Evolutionary conservation across 2,797 vertebrate genomes (phyloP), one percentile per base, ranked within the genome.

Genomic region (Lutjanus campechanus): DNA sequence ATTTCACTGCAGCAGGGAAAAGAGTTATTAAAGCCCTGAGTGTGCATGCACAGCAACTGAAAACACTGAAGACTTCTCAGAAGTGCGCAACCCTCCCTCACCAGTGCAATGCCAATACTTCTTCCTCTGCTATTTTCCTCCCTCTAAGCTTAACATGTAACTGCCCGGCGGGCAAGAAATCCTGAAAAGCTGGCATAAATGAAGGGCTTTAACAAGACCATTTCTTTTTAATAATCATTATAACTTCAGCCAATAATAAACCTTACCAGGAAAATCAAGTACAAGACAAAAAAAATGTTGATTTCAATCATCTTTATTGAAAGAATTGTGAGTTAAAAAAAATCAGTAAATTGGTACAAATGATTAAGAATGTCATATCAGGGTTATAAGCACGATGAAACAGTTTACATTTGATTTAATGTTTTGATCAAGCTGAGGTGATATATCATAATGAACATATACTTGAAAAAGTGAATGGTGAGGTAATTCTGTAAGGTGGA

Each of bases 261-360:
- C 11, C 0, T 53, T 43, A 6, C 0, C 7, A 43, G n/a, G 2
- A n/a, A 49, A 53, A 87, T 44, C 1, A 69, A 76, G 2, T 9
- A 68, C 2, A 4, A 47, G 47, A 17, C 16, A 22, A 12, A 61
- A n/a, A n/a, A 54, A 7, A 0, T 15, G 1, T 29, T 53, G 1
- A 67, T 88, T 85, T 87, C 0, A 75, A 51, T 53, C 12, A 70
- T 17, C 4, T 94, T 93, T 92, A 93, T 92, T 93, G 7, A 79
- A 76, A 84, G 12, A 76, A 60, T 11, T 50, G 25, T 44, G 1
- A 72, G 41, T 4, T 69, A 68, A 16, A 36, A 75, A 36, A 75
- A 88, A 87, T 86, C 56, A 84, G 11, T 25, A 44, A 80, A 69
- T 50, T 7, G 11, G 19, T 69, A 78, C 82, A 84, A 65, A 83